Evolutionary conservation across 2,888 invertebrate species (phyloP).

Genomic region (Stomorhina lunata): DNA sequence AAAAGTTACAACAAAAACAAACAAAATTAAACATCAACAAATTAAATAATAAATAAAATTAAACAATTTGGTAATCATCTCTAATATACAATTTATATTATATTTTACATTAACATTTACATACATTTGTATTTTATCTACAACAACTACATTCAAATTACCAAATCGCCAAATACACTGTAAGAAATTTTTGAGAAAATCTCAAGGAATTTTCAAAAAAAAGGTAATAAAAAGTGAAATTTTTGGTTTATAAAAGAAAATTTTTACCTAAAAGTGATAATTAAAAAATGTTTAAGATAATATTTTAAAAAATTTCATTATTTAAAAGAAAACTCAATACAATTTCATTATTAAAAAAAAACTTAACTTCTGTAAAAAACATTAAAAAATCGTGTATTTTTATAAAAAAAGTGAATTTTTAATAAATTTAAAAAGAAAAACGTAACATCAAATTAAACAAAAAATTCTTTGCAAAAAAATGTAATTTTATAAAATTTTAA

Average conservation of each 20-base stretch:
- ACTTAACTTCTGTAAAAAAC: no score
- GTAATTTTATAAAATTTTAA: no score
- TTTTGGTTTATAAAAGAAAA: neutral
- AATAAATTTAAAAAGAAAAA: no score
- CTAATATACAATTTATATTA: conserved; percentile 29
- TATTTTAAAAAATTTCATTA: no score
- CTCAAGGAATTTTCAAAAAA: neutral
- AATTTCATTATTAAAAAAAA: no score
- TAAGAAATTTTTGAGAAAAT: neutral
- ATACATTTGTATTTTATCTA: neutral
- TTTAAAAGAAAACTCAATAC: no score
- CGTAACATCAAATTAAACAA: no score
- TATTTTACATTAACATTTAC: no score
- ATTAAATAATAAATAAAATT: conserved; percentile 48
- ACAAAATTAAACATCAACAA: conserved; percentile 47
- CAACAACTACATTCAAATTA: neutral
- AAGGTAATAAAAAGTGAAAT: neutral
- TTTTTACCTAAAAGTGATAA: neutral
- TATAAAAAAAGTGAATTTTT: no score
- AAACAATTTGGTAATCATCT: conserved; percentile 55
- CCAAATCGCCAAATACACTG: neutral
- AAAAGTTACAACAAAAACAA: conserved; percentile 41
- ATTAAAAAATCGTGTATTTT: no score
- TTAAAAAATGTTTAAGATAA: neutral
- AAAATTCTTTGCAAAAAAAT: no score